A percentile compares a stretch with the other conserved stretches of the same genome.
These are phyloP conservation scores for Stylophora pistillata DNA, from an alignment of 64 coral and sea anemone species.

Conservation along the genomic window DNA sequence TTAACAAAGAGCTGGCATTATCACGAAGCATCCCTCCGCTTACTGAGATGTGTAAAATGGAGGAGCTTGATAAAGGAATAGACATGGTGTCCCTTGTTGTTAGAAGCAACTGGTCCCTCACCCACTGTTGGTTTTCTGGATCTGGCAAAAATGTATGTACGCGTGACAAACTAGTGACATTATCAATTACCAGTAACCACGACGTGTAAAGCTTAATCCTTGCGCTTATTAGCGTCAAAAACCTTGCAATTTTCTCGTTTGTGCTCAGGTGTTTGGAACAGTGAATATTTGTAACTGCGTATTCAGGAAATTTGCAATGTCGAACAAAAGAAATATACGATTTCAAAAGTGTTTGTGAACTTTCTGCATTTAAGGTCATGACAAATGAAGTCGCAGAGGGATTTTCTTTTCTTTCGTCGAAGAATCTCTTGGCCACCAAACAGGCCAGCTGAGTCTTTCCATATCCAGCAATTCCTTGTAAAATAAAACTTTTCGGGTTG, in stretches of 20 bases:
- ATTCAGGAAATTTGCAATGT: no score
- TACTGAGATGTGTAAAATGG: neutral
- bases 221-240: neutral
- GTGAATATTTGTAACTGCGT: neutral
- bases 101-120: conserved; percentile 6
- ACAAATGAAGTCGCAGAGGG: neutral
- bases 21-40: conserved; percentile 28
- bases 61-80: conserved; percentile 23
- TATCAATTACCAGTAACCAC: neutral
- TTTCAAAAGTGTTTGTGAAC: neutral
- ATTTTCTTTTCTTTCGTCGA: neutral
- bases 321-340: conserved; percentile 1
- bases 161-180: no score
- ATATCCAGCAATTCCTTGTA: neutral
- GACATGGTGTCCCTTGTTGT: conserved; percentile 19
- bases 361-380: conserved; percentile 10
- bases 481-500: neutral
- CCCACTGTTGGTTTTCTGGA: no score
- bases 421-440: neutral
- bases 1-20: no score
- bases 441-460: conserved; percentile 13
- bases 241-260: neutral
- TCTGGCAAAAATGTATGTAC: no score
- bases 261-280: neutral
- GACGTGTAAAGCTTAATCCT: neutral